Base-by-base conservation (phyloP, 2,888 invertebrate species). In the Hypomecis atomaria region DNA sequence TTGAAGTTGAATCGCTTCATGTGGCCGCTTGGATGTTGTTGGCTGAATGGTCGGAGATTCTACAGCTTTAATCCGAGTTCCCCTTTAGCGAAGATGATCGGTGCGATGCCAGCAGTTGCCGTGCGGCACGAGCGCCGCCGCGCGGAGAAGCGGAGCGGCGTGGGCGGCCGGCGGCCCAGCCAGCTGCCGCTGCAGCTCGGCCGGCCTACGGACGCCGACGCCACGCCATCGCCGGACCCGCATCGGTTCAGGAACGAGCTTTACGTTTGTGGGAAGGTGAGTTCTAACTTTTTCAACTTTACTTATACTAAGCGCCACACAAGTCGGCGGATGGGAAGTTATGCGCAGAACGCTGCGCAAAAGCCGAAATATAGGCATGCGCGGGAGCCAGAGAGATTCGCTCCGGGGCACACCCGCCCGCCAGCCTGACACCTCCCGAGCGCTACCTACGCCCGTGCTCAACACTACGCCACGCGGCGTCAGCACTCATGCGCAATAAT, bases 81-180 rank as follows among this genome's bases (percentile, higher is more conserved):
- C 66, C 67, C 69, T 75, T 74, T 84, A 91, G 93, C 88, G 75
- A 95, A 94, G 87, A 97, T 97, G 97, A 97, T 97, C 84, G 96
- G 96, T 76, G 96, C 97, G 69, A 96, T 97, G 96, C 96, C 96
- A 85, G 96, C 97, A 73, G 96, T 97, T 89, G 96, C 97, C 62
- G 96, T 96, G 55, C 95, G 96, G 86, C 96, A 96, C 87, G 96
- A 96, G 89, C 92, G 96, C 75, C 94, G 96, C 66, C 95, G 96
- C 71, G 95, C 94, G 77, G 96, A 96, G 85, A 96, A 96, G 86
- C 92, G 95, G 61, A 79, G 88, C 83, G 96, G 80, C 85, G 74
- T 70, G 33, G 78, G 63, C 8, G 95, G 82, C 89, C 95, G 87
- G 72, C 94, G 96, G 80, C 94, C 94, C 10, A 94, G 94, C 77